Percentiles rank a stretch among this genome's conserved stretches.
These are phyloP conservation scores for Parelbella ahira DNA, from an alignment of 2,888 invertebrate genomes.

Conservation along the genomic window DNA sequence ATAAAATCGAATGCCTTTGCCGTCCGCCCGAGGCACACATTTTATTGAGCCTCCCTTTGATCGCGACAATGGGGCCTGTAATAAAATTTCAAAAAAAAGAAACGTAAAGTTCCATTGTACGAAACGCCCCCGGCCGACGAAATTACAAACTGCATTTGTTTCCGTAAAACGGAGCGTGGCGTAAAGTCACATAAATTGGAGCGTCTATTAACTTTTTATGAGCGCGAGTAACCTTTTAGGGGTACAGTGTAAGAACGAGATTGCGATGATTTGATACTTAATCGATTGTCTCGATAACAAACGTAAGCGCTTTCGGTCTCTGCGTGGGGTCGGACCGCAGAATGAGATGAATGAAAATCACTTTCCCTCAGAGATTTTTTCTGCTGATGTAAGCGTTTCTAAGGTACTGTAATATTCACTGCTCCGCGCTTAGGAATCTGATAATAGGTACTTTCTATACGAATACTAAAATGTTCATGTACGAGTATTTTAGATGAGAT, in stretches of 20 bases:
- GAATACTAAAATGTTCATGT: too few species aligned
- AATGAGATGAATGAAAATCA: constrained; percentile 2
- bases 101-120: constrained; percentile 53
- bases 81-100: constrained; percentile 44
- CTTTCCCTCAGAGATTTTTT: constrained; percentile 8
- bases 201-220: constrained; percentile 53
- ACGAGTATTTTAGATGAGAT: too few species aligned
- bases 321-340: constrained; percentile 6
- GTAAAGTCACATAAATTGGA: constrained; percentile 42
- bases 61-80: constrained; percentile 41
- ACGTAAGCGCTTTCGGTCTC: constrained; percentile 8
- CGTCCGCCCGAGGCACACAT: constrained; percentile 34
- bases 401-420: constrained; percentile 1
- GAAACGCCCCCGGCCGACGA: constrained; percentile 37
- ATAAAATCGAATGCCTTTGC: constrained; percentile 35
- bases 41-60: constrained; percentile 47
- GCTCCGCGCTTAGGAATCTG: background rate
- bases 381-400: constrained; percentile 5
- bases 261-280: constrained; percentile 29
- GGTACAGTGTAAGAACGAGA: constrained; percentile 31
- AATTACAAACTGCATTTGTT: constrained; percentile 44
- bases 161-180: constrained; percentile 38
- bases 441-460: background rate
- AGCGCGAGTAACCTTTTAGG: constrained; percentile 37
- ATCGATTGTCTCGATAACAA: constrained; percentile 29